These are phyloP conservation scores for human (Homo sapiens) DNA, from an alignment of 2,113 vertebrate genomes.

Conservation along the genomic window GRCh38 chr6:144151001-144151500, in stretches of 20 bases:
- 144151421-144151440: slow-evolving; percentile 50
- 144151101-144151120: neutral
- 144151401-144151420: slow-evolving; percentile 71
- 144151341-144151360: slow-evolving; percentile 60
- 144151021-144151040: neutral
- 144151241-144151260: neutral
- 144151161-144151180: slow-evolving; percentile 2
- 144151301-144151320: neutral
- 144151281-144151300: neutral
- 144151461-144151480: slow-evolving; percentile 43
- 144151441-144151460: slow-evolving; percentile 20
- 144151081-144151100: slow-evolving; percentile 30
- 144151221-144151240: neutral
- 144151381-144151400: slow-evolving; percentile 76
- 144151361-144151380: slow-evolving; percentile 66
- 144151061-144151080: neutral
- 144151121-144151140: neutral
- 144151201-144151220: neutral
- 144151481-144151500: neutral
- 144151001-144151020: neutral
- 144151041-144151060: neutral
- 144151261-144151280: neutral
- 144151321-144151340: neutral
- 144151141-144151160: neutral
- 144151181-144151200: neutral